A percentile compares a stretch with the other conserved stretches of the same genome.
phyloP scores from a whole-genome alignment of 2,113 vertebrate species.

The Trochalopteron elliotii region DNA sequence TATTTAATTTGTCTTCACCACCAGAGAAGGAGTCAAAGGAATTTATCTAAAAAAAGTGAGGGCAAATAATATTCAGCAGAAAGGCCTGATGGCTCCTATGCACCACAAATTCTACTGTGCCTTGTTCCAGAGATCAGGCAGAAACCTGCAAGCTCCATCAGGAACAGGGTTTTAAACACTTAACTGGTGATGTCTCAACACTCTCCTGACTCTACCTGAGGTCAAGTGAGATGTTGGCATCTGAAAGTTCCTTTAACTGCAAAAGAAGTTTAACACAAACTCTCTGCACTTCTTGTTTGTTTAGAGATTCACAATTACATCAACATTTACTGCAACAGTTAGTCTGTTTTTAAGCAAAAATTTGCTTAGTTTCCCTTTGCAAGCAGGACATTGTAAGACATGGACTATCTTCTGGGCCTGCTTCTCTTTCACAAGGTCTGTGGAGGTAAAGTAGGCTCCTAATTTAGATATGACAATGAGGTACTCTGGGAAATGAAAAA shows the following conservation, averaged over 20 bases:
- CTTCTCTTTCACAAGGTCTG: neutral
- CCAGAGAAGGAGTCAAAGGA: neutral
- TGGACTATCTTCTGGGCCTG: neutral
- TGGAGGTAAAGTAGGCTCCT: neutral
- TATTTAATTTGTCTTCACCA: neutral
- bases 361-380: neutral
- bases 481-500: neutral
- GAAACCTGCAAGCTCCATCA: neutral
- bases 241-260: neutral
- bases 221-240: neutral
- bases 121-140: neutral
- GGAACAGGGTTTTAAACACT: neutral
- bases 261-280: neutral
- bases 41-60: neutral
- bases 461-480: neutral
- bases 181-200: neutral
- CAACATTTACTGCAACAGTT: neutral
- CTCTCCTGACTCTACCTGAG: neutral
- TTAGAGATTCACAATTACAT: neutral
- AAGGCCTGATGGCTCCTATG: neutral
- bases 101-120: neutral
- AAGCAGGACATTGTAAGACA: neutral
- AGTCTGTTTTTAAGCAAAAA: neutral
- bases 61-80: neutral
- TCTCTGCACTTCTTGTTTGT: neutral